phyloP scores from a whole-genome alignment of 2,797 vertebrate genomes.

The Cynopterus sphinx region DNA sequence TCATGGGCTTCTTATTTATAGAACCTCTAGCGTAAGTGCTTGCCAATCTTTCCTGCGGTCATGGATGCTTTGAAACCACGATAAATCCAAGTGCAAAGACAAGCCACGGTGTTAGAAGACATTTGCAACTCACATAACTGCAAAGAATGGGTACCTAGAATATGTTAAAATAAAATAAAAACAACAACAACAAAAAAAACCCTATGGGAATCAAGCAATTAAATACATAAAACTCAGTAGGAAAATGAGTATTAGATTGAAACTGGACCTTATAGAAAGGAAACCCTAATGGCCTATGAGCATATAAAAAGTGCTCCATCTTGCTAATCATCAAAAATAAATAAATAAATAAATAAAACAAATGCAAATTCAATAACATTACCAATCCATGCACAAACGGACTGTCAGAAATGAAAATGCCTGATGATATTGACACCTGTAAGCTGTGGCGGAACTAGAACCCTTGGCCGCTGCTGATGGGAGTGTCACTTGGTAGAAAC shows the following conservation, averaged over 20 bases:
- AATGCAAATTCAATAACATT: background rate
- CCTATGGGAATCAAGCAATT: background rate
- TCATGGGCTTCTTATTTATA: background rate
- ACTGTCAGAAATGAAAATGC: background rate
- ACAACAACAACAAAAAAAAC: background rate
- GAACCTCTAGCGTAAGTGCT: background rate
- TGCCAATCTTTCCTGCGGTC: background rate
- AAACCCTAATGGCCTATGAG: background rate
- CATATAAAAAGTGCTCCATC: background rate
- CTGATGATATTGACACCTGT: accelerated
- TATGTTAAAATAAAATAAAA: background rate
- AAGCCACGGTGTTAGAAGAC: background rate
- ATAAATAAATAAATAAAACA: too few relatives aligned
- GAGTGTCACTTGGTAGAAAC: background rate
- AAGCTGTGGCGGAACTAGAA: background rate
- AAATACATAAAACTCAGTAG: background rate
- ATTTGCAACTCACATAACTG: background rate
- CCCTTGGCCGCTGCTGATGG: accelerated
- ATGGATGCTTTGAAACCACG: background rate
- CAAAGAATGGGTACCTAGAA: slow-evolving; percentile 16
- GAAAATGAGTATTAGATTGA: background rate
- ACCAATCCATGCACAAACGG: background rate
- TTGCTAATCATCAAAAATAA: background rate
- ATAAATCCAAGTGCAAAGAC: background rate
- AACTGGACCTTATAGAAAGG: background rate